phyloP scores from a whole-genome alignment of 2,113 vertebrate species.

The Megaceryle torquata region DNA sequence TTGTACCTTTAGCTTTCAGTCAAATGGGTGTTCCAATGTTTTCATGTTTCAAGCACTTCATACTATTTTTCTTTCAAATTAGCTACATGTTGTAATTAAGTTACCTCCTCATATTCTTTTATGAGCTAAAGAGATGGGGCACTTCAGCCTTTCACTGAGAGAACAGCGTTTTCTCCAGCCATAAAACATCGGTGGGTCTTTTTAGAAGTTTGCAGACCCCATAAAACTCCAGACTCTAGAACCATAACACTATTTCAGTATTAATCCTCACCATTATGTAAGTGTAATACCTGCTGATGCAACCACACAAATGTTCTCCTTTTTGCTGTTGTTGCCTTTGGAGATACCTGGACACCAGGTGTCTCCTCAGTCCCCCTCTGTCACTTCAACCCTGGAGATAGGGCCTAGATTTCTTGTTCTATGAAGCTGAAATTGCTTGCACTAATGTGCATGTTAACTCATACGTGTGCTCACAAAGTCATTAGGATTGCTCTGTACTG shows the following conservation, averaged over 20 bases:
- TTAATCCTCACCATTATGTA: neutral
- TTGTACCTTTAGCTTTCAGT: neutral
- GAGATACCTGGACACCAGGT: neutral
- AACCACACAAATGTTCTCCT: neutral
- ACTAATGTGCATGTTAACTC: neutral
- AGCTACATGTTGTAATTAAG: neutral
- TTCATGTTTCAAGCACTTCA: neutral
- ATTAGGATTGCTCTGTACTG: neutral
- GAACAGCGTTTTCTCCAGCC: neutral
- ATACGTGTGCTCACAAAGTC: fast-evolving
- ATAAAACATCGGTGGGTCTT: neutral
- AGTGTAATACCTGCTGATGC: neutral
- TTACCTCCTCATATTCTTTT: neutral
- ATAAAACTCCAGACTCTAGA: neutral
- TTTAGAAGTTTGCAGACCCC: neutral
- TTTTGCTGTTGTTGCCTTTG: neutral
- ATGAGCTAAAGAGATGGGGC: neutral
- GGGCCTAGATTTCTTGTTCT: neutral
- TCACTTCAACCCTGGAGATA: neutral
- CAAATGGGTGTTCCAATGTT: neutral
- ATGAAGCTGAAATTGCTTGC: neutral
- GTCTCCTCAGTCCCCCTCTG: neutral
- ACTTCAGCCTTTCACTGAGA: neutral
- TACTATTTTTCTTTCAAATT: neutral
- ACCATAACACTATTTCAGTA: neutral